A percentile compares a stretch with the other conserved stretches of the same genome.
phyloP scores from a whole-genome alignment of 2,113 vertebrate genomes.

The Alces alces region DNA sequence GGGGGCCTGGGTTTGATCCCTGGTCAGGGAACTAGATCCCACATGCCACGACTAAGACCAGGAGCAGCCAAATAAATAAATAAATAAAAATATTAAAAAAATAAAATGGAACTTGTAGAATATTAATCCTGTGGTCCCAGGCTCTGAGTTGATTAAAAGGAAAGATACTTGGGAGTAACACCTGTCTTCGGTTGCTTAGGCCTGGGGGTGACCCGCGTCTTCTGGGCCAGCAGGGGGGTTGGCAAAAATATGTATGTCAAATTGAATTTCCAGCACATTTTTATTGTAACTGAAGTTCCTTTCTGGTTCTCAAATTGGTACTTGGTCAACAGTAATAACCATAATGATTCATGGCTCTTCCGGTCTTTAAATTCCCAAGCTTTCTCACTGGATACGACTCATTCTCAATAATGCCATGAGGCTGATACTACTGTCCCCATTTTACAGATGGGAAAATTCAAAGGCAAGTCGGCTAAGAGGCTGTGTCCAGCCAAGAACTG shows the following conservation, averaged over 20 bases:
- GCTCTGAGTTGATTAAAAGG: neutral
- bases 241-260: rapidly evolving
- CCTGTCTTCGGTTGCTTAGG: neutral
- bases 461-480: neutral
- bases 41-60: neutral
- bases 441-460: neutral
- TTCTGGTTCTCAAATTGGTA: neutral
- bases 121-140: too few relatives aligned
- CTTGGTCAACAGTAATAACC: neutral
- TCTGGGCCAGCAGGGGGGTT: neutral
- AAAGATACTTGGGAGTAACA: neutral
- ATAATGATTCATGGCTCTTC: neutral
- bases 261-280: neutral
- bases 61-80: neutral
- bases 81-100: neutral
- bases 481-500: neutral
- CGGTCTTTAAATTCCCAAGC: neutral
- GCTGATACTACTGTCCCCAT: neutral
- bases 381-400: neutral
- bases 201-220: neutral
- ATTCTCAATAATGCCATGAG: neutral
- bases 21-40: neutral
- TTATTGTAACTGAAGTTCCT: neutral
- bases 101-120: neutral
- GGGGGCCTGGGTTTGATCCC: neutral